phyloP scores from a whole-genome alignment of 2,797 vertebrate species.

The Coilia nasus region DNA sequence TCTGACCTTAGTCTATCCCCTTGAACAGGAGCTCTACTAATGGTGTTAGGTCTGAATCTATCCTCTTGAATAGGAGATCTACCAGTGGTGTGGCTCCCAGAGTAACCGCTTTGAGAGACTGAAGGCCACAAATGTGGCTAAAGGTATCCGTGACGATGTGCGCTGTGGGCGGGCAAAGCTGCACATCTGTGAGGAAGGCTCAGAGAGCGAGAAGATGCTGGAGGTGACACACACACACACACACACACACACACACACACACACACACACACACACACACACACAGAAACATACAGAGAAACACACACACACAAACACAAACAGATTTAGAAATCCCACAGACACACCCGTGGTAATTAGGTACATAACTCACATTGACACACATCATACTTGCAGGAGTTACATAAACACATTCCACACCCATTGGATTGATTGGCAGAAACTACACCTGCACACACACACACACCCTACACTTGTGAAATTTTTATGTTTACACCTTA shows the following conservation, averaged over 20 bases:
- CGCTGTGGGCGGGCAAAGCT: slow-evolving; percentile 79
- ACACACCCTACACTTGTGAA: neutral
- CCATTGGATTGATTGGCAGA: neutral
- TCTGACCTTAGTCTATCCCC: neutral
- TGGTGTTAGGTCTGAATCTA: neutral
- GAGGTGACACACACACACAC: slow-evolving; percentile 50
- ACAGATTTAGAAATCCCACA: neutral
- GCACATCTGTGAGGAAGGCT: slow-evolving; percentile 61
- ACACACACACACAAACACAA: neutral
- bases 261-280: neutral
- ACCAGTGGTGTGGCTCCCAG: slow-evolving; percentile 85
- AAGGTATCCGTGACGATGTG: slow-evolving; percentile 86
- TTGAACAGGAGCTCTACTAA: slow-evolving; percentile 74
- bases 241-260: neutral
- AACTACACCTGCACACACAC: neutral
- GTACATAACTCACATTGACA: neutral
- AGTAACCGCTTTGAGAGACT: slow-evolving; percentile 84
- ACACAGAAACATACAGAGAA: neutral
- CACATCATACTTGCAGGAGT: neutral
- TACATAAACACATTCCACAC: neutral
- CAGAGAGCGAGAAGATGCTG: slow-evolving; percentile 61
- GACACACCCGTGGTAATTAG: neutral
- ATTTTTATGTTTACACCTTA: neutral
- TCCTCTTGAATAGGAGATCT: slow-evolving; percentile 74
- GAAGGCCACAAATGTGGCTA: slow-evolving; percentile 85